Percentiles rank a stretch among this genome's conserved stretches.
Evolutionary conservation across 2,113 vertebrate species (phyloP).

Genomic region (Nibea albiflora): DNA sequence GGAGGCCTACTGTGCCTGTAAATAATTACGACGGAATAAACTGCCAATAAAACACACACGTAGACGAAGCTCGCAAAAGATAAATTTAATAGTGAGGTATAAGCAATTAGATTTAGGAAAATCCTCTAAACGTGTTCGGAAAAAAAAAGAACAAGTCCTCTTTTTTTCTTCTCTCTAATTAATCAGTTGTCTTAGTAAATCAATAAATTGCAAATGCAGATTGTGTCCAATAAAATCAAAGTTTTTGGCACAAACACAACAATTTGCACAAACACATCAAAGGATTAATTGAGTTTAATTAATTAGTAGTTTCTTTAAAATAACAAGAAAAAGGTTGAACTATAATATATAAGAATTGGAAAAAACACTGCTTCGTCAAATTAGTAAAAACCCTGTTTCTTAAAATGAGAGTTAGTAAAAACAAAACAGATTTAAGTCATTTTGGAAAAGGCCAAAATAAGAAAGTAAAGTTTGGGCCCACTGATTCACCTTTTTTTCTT

Average conservation of each 20-base stretch:
- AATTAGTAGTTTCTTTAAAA: not conserved
- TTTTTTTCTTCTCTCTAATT: not conserved
- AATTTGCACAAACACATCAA: not conserved
- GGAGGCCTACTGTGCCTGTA: conserved; percentile 62
- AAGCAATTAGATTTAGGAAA: conserved; percentile 33
- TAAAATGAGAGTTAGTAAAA: not conserved
- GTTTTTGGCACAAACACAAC: too few species aligned
- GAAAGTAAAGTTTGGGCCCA: conserved; percentile 12
- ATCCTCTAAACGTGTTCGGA: not conserved
- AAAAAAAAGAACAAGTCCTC: not conserved
- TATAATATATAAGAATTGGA: not conserved
- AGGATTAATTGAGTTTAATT: not conserved
- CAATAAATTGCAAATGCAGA: conserved; percentile 4
- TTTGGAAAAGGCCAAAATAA: conserved; percentile 19
- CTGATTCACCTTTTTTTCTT: not conserved
- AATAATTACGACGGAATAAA: conserved; percentile 73
- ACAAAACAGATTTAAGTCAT: not conserved
- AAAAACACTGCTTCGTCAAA: not conserved
- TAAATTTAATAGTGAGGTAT: conserved; percentile 22
- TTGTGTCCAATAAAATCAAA: conserved; percentile 9
- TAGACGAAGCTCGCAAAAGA: conserved; percentile 37
- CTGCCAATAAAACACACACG: conserved; percentile 63
- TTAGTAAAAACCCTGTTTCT: not conserved
- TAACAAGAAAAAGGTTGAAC: not conserved
- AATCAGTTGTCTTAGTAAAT: conserved; percentile 21